Conservation (phyloP, 2,888 invertebrate species). For the Aleiodes leptofemur region DNA sequence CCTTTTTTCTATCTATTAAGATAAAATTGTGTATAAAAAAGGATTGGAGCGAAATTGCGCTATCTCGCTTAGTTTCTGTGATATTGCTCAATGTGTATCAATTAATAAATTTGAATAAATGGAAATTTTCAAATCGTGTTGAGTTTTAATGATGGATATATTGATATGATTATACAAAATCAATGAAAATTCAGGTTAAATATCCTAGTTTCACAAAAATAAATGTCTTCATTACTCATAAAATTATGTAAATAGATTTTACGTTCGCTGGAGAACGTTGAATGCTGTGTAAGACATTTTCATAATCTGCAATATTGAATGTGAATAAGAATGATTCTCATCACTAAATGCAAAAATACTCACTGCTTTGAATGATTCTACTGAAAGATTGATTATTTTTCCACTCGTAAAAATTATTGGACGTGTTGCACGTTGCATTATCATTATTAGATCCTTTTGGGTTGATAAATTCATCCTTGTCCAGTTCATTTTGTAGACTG, state of each 20-base stretch:
- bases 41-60: too few species aligned
- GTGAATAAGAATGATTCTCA: background rate
- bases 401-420: conserved; percentile 54
- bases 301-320: conserved; percentile 33
- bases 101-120: too few species aligned
- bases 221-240: too few species aligned
- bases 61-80: too few species aligned
- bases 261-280: conserved; percentile 28
- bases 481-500: conserved; percentile 58
- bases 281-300: conserved; percentile 33
- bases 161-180: too few species aligned
- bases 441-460: conserved; percentile 49
- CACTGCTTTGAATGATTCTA: conserved; percentile 20
- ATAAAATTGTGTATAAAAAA: too few species aligned
- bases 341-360: background rate
- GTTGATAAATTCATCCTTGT: background rate
- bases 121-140: too few species aligned
- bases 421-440: conserved; percentile 48
- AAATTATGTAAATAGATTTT: background rate
- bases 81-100: too few species aligned
- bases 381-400: conserved; percentile 20
- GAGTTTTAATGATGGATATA: too few species aligned
- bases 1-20: too few species aligned
- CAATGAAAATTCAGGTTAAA: too few species aligned
- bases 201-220: too few species aligned